Conservation (phyloP, 2,888 invertebrate genomes). For the Pristionchus maxplancki region DNA sequence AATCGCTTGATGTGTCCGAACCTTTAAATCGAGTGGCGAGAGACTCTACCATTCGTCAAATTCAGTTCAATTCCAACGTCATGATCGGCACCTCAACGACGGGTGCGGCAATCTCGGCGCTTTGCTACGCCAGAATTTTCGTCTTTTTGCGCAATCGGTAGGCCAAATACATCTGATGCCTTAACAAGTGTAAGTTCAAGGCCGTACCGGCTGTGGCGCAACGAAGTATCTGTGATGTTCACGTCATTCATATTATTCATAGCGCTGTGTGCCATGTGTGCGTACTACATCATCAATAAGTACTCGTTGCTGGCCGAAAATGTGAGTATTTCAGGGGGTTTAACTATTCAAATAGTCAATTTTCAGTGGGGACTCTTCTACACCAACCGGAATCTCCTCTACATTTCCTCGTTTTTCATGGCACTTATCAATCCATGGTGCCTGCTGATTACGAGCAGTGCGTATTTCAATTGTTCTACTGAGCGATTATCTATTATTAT, state of each 20-base stretch:
- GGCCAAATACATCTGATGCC: not conserved
- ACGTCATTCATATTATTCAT: not conserved
- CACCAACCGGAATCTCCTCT: not conserved
- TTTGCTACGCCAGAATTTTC: not conserved
- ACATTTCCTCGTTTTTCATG: not conserved
- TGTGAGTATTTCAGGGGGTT: not conserved
- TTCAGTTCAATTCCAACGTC: not conserved
- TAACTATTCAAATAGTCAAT: not conserved
- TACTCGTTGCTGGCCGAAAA: not conserved
- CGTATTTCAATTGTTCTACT: not conserved
- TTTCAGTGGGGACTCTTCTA: not conserved
- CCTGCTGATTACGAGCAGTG: not conserved
- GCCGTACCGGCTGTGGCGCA: not conserved
- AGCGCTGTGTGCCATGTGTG: not conserved
- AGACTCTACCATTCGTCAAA: too few relatives aligned
- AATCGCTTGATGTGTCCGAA: too few relatives aligned
- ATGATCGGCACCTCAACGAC: not conserved
- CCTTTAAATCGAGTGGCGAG: too few relatives aligned
- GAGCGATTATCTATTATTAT: too few relatives aligned
- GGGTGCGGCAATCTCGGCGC: not conserved
- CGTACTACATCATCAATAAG: not conserved
- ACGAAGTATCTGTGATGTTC: not conserved
- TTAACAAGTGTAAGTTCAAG: not conserved
- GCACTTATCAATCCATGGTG: not conserved
- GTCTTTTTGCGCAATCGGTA: not conserved